Conservation (phyloP, 2,797 vertebrate genomes). For the Champsocephalus gunnari region DNA sequence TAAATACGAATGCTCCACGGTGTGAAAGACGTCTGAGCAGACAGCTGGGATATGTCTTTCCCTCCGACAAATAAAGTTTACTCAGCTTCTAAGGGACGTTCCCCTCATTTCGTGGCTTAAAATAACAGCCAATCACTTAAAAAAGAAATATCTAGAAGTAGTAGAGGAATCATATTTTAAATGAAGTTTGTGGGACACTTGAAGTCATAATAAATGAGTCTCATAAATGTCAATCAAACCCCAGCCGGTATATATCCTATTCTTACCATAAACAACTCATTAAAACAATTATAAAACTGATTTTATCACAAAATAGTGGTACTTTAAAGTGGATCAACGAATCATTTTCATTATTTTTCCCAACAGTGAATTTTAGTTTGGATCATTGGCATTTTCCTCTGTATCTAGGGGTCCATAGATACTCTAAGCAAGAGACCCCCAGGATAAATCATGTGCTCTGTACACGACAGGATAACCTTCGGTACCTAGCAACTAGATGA, state of each 20-base stretch:
- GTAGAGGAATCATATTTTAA: neutral
- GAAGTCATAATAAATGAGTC: neutral
- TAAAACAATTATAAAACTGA: no score
- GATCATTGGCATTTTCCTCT: no score
- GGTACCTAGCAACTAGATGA: no score
- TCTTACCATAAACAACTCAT: neutral
- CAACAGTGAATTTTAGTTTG: no score
- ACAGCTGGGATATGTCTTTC: conserved; percentile 37
- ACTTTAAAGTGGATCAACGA: no score
- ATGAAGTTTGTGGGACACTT: conserved; percentile 1
- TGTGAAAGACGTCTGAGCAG: conserved; percentile 27
- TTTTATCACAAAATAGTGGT: no score
- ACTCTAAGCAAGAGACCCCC: no score
- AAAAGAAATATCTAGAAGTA: conserved; percentile 22
- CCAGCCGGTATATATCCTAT: neutral
- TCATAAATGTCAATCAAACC: conserved; percentile 3
- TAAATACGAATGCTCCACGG: conserved; percentile 37
- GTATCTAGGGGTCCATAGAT: no score
- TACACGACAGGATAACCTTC: no score
- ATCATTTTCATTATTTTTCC: no score
- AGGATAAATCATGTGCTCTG: no score
- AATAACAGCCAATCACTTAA: neutral
- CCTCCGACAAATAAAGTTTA: conserved; percentile 19
- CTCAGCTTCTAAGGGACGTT: conserved; percentile 9
- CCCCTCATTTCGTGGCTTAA: neutral